Evolutionary conservation across 2,113 vertebrate species (phyloP), one percentile per base, ranked within the genome.

Genomic region (Eublepharis macularius): DNA sequence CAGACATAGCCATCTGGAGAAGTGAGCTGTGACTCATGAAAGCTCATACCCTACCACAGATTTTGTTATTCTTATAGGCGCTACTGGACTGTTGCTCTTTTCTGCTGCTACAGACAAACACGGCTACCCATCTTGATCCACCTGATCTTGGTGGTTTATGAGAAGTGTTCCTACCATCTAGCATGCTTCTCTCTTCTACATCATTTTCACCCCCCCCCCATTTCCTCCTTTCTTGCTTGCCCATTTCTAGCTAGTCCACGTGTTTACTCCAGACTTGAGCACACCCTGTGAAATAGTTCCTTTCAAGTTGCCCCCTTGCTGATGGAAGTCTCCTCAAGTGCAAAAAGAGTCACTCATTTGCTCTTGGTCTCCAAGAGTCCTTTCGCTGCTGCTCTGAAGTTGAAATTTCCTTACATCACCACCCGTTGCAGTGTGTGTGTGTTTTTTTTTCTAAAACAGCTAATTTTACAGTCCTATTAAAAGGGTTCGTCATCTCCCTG

Each of bases 401-500:
- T 92, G 72, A 96, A 90, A 88, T 93, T 92, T 90, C 93, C 95
- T 96, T 94, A 95, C 95, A 94, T 96, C 95, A 96, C 92, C 91
- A 91, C 95, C 88, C 94, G 93, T 95, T 95, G 95, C 95, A 95
- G 91, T 90, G 90, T 93, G 95, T 95, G 93, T 95, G 41, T 26
- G 4, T 39, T 73, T 39, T 32, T 6, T 95, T 96, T 96, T 93
- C 85, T 93, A 95, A 63, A 96, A 96, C 90, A 93, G 94, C 95
- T 96, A 96, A 96, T 97, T 97, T 96, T 96, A 96, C 92, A 95
- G 91, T 47, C 89, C 94, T 91, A 92, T 95, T 95, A 95, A 96
- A 93, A 90, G 83, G 92, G 92, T 93, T 95, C 91, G 94, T 96
- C 92, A 89, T 93, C 92, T 94, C 93, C 91, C 92, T 47, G 92